These are phyloP conservation scores for Orchesella flavescens DNA, from an alignment of 2,888 invertebrate species.

Conservation along the genomic window DNA sequence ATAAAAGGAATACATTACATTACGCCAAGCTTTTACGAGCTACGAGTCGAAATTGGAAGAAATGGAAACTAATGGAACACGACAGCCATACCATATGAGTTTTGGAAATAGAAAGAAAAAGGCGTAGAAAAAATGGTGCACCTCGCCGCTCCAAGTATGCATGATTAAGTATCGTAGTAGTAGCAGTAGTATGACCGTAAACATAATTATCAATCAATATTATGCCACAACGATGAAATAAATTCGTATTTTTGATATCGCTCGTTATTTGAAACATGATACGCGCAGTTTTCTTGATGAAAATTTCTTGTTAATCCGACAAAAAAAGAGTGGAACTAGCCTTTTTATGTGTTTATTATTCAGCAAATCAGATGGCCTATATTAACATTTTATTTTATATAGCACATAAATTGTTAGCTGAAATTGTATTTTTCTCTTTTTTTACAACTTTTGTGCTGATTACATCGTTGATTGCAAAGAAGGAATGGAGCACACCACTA, in stretches of 20 bases:
- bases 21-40: not conserved
- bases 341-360: slow-evolving; percentile 56
- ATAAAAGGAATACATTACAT: slow-evolving; percentile 47
- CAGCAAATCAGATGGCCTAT: slow-evolving; percentile 45
- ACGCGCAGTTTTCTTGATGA: not conserved
- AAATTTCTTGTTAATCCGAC: not conserved
- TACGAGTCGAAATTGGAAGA: slow-evolving; percentile 30
- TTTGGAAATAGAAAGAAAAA: not conserved
- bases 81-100: slow-evolving; percentile 10
- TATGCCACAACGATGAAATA: not conserved
- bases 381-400: slow-evolving; percentile 15
- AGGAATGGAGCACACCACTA: too few relatives aligned
- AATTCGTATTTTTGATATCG: not conserved
- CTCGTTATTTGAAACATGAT: not conserved
- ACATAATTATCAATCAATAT: slow-evolving; percentile 38
- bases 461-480: too few relatives aligned
- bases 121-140: too few relatives aligned
- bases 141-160: too few relatives aligned
- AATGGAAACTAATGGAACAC: slow-evolving; percentile 45
- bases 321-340: not conserved
- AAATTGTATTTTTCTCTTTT: too few relatives aligned
- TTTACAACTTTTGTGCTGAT: too few relatives aligned
- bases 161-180: too few relatives aligned
- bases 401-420: too few relatives aligned
- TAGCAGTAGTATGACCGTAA: slow-evolving; percentile 38